Evolutionary conservation across 2,888 invertebrate species (phyloP).

Genomic region (Anoncus sp.): DNA sequence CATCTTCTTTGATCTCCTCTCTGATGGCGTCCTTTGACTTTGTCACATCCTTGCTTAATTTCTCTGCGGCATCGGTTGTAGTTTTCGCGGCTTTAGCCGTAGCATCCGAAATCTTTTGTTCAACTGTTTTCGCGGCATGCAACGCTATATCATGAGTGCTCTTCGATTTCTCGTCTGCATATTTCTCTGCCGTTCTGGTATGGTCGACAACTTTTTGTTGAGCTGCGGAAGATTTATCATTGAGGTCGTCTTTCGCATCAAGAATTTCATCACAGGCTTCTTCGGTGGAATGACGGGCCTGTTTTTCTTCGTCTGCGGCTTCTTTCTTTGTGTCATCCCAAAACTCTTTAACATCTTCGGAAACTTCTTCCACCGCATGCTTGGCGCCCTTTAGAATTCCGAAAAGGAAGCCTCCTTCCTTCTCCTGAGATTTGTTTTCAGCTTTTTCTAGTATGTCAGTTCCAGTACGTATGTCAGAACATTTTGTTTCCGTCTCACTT

Average conservation of each 20-base stretch:
- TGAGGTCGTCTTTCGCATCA: conserved; percentile 56
- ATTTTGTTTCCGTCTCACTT: conserved; percentile 35
- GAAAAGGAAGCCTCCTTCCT: conserved; percentile 66
- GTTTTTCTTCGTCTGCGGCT: conserved; percentile 63
- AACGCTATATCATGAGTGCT: conserved; percentile 34
- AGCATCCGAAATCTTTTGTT: conserved; percentile 54
- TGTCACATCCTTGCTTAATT: conserved; percentile 23
- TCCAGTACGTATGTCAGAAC: conserved; percentile 14
- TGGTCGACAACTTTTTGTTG: conserved; percentile 35
- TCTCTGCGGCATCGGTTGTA: conserved; percentile 42
- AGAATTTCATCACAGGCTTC: conserved; percentile 40
- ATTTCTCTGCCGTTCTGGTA: conserved; percentile 35
- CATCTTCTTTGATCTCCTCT: conserved; percentile 46
- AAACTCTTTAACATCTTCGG: conserved; percentile 68
- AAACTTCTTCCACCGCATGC: conserved; percentile 65
- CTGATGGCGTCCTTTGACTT: conserved; percentile 41
- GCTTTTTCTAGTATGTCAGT: conserved; percentile 60
- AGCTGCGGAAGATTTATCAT: conserved; percentile 25
- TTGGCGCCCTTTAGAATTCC: conserved; percentile 66
- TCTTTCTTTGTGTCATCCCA: conserved; percentile 66
- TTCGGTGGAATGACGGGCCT: conserved; percentile 42
- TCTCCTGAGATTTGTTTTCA: conserved; percentile 65
- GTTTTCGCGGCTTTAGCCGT: conserved; percentile 39
- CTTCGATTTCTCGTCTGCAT: conserved; percentile 21
- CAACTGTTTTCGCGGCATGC: conserved; percentile 57